Base-by-base conservation (phyloP, 1,140 invertebrate genomes). In the Nasonia vitripennis region DNA sequence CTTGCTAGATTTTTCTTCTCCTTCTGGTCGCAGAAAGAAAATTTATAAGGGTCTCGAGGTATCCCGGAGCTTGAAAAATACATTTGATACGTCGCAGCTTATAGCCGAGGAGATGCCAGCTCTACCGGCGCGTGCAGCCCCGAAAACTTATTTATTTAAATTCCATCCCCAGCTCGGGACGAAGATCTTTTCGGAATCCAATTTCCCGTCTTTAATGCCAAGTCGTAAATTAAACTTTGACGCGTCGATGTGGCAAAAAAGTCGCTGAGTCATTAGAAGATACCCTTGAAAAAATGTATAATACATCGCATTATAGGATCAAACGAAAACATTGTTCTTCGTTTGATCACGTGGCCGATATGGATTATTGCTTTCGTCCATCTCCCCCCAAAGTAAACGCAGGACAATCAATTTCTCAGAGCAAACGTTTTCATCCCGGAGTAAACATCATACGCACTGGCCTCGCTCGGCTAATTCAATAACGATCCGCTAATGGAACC, bases 121-220 rank as follows among this genome's bases (percentile, higher is more conserved):
- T 27, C 27, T 55, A 17, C 12, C 51, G 17, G 51, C 51, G 55
- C 55, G 17, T 62, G 55, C 17, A 62, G n/a, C 14, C 62, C 68
- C 11, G 12, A 27, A 34, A n/a, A 71, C 68, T 71, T 9, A 74
- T 34, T 74, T 74, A 74, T 74, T 37, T 41, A 74, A 37, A 74
- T 74, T 74, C 17, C 34, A 74, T 41, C 4, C n/a, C 1, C 20
- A 27, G 5, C 1, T 17, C 6, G 37, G 10, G 73, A n/a, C 12
- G 20, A 45, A 31, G 27, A 41, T 74, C 37, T 74, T 45, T 34
- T 41, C 31, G 34, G 37, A 41, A 41, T 74, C 45, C 73, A 41
- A 74, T 41, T 74, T 74, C 37, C 34, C 6, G 12, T 41, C 31
- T 45, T 45, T 45, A 45, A 45, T 45, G 9, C 41, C 7, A 45